Conservation (phyloP, 2,888 invertebrate species). For the Steinernema scapterisci region DNA sequence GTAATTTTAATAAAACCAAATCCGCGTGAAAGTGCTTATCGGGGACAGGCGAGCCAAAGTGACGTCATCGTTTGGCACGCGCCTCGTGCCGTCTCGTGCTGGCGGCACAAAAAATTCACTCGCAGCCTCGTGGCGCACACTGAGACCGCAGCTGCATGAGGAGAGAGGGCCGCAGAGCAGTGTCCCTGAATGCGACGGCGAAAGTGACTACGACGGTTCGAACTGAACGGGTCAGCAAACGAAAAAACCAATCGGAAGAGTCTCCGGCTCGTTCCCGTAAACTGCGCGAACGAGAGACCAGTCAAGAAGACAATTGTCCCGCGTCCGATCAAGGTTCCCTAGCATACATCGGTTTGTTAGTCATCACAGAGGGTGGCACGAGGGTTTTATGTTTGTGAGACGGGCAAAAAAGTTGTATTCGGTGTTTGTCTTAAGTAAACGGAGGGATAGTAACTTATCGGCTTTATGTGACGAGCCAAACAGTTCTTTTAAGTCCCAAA, state of each 20-base stretch:
- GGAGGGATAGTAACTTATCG: no score
- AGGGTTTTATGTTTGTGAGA: no score
- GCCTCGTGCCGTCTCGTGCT: constrained; percentile 29
- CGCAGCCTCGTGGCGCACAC: not conserved
- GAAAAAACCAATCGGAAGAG: constrained; percentile 15
- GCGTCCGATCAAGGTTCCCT: no score
- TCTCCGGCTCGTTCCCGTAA: not conserved
- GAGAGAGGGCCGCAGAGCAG: constrained; percentile 20
- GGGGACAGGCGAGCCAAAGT: not conserved
- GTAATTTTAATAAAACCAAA: not conserved
- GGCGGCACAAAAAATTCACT: constrained; percentile 19
- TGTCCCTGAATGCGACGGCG: no score
- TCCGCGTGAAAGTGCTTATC: constrained; percentile 18
- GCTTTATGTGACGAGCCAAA: no score
- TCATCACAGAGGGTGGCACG: no score
- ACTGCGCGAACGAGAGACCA: not conserved
- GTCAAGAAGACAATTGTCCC: no score
- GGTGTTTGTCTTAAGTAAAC: no score
- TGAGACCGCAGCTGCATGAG: constrained; percentile 3
- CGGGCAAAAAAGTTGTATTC: no score
- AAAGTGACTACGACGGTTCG: not conserved
- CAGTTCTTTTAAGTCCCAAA: no score
- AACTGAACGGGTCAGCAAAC: not conserved
- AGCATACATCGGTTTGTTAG: no score
- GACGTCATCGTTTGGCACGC: constrained; percentile 25